phyloP scores from a whole-genome alignment of 2,888 invertebrate species.

The Idaea biselata region DNA sequence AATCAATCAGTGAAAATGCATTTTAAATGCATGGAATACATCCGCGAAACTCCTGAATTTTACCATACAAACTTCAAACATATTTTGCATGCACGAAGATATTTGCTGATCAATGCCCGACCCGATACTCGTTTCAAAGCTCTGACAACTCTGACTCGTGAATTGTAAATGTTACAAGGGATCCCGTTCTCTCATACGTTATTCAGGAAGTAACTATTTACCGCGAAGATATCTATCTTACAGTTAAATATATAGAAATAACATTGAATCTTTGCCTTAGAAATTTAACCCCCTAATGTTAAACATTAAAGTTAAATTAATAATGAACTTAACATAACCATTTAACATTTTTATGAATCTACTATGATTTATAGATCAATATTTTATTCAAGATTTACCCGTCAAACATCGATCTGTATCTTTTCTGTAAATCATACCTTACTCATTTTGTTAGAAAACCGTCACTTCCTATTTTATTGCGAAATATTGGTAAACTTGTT shows the following conservation, averaged over 20 bases:
- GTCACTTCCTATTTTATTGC: no score
- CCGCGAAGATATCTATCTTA: slow-evolving; percentile 18
- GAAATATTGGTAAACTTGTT: no score
- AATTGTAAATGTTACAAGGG: slow-evolving; percentile 47
- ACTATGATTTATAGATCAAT: no score
- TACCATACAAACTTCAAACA: neutral
- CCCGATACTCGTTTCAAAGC: slow-evolving; percentile 26
- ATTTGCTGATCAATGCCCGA: slow-evolving; percentile 25
- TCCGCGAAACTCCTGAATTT: neutral
- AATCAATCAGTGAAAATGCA: no score
- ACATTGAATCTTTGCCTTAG: neutral
- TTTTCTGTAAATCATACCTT: no score
- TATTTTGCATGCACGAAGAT: slow-evolving; percentile 17
- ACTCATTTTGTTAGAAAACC: no score
- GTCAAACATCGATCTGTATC: no score
- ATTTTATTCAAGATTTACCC: no score
- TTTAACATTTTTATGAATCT: no score
- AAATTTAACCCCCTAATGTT: no score
- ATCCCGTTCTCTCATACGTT: slow-evolving; percentile 51
- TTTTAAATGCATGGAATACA: neutral
- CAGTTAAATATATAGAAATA: neutral
- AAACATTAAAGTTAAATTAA: no score
- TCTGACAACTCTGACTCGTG: slow-evolving; percentile 34
- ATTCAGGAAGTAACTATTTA: slow-evolving; percentile 56
- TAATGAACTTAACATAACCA: no score